phyloP scores from a whole-genome alignment of 2,888 invertebrate species.

The Stomorhina lunata region DNA sequence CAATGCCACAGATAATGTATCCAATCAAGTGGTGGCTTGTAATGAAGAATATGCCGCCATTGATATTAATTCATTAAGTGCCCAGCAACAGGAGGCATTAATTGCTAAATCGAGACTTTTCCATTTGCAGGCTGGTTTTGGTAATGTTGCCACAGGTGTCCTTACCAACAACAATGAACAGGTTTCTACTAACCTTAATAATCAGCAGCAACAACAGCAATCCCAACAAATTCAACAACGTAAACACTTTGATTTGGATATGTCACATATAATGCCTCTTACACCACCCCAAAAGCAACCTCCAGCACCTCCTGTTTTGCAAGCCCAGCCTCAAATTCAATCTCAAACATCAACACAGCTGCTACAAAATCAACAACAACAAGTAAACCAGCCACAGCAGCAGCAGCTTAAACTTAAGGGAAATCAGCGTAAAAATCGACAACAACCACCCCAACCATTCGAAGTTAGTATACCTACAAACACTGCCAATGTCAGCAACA shows the following conservation, averaged over 20 bases:
- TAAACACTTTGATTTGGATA: constrained; percentile 75
- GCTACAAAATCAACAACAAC: constrained; percentile 61
- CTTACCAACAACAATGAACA: constrained; percentile 63
- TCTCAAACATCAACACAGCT: constrained; percentile 65
- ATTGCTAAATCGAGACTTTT: constrained; percentile 79
- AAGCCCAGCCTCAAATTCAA: constrained; percentile 60
- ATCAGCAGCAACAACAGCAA: constrained; percentile 64
- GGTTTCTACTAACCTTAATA: constrained; percentile 28
- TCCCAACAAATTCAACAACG: constrained; percentile 69
- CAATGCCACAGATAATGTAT: constrained; percentile 57
- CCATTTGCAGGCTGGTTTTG: constrained; percentile 79
- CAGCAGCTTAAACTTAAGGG: constrained; percentile 68
- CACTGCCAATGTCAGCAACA: constrained; percentile 65
- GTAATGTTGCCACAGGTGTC: constrained; percentile 48
- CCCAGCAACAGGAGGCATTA: constrained; percentile 79
- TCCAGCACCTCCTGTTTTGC: constrained; percentile 74
- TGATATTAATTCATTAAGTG: constrained; percentile 77
- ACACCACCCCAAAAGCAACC: constrained; percentile 75
- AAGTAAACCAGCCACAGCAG: constrained; percentile 60
- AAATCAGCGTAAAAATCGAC: constrained; percentile 78
- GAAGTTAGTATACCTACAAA: constrained; percentile 74
- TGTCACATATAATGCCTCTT: constrained; percentile 75
- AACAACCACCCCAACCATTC: constrained; percentile 75
- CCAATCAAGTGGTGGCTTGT: constrained; percentile 55
- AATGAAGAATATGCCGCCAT: constrained; percentile 77